Percentiles rank a stretch among this genome's conserved stretches.
Evolutionary conservation across 2,888 invertebrate species (phyloP).

Genomic region (Mycogona germanica): DNA sequence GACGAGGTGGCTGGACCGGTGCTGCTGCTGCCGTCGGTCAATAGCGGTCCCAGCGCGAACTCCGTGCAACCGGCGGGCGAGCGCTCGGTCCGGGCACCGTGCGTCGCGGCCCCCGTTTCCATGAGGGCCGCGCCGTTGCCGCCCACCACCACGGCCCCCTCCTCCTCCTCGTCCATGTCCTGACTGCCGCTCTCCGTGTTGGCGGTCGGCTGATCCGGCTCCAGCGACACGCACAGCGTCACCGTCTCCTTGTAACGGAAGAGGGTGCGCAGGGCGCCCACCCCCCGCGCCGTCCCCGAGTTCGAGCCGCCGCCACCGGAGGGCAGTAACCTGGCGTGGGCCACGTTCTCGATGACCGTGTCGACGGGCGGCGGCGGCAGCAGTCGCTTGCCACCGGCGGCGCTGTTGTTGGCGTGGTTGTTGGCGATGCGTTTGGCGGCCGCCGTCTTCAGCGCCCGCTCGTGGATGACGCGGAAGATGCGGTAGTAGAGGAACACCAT

Average conservation of each 20-base stretch:
- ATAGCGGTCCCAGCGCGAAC: slow-evolving; percentile 78
- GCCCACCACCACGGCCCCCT: slow-evolving; percentile 37
- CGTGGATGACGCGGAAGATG: slow-evolving; percentile 93
- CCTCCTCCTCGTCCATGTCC: slow-evolving; percentile 33
- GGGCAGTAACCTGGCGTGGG: slow-evolving; percentile 47
- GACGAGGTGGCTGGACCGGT: slow-evolving; percentile 37
- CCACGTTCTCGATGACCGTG: slow-evolving; percentile 76
- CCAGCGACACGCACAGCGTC: slow-evolving; percentile 10
- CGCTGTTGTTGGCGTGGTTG: slow-evolving; percentile 31
- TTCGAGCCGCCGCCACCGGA: slow-evolving; percentile 47
- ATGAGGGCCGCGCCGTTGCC: no score
- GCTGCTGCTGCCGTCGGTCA: slow-evolving; percentile 43
- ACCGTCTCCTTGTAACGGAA: slow-evolving; percentile 14
- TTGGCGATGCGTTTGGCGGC: slow-evolving; percentile 56
- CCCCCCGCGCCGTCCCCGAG: neutral
- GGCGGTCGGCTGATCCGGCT: slow-evolving; percentile 8
- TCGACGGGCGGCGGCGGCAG: slow-evolving; percentile 11
- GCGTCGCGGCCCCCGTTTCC: no score
- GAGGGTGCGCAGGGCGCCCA: neutral
- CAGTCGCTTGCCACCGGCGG: no score
- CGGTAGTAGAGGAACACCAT: slow-evolving; percentile 97
- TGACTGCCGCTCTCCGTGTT: slow-evolving; percentile 84
- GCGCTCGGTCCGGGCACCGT: no score
- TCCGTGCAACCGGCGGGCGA: slow-evolving; percentile 58
- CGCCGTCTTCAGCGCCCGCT: slow-evolving; percentile 66